A percentile compares a stretch with the other conserved stretches of the same genome.
phyloP scores from a whole-genome alignment of 2,888 invertebrate species.

The Tachina grossa region DNA sequence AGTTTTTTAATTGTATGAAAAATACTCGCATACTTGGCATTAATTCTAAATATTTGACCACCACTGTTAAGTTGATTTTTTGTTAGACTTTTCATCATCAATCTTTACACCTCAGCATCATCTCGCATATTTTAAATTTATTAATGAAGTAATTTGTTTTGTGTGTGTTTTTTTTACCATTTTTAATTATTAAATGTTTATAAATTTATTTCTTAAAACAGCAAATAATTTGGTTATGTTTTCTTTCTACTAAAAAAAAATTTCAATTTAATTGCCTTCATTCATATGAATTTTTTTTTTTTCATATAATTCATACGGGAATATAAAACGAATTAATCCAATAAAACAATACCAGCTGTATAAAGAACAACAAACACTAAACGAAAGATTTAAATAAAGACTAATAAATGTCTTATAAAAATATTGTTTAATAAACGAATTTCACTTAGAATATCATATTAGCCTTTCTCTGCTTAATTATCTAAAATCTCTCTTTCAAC shows the following conservation, averaged over 20 bases:
- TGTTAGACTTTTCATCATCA: too few species aligned
- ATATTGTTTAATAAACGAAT: background rate
- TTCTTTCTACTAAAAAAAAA: background rate
- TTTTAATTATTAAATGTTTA: conserved; percentile 15
- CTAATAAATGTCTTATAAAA: background rate
- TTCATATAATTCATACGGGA: conserved; percentile 14
- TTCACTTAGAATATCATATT: background rate
- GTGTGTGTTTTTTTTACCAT: background rate
- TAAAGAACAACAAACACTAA: background rate
- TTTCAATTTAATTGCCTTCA: conserved; percentile 7
- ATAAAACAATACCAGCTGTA: background rate
- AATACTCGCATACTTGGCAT: too few species aligned
- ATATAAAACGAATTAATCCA: background rate
- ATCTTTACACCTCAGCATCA: too few species aligned
- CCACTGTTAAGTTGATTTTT: too few species aligned
- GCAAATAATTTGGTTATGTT: background rate
- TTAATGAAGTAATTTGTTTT: background rate
- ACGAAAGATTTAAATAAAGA: background rate
- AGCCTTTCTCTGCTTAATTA: background rate
- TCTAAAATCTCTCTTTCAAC: conserved; percentile 10
- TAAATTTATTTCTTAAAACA: conserved; percentile 35
- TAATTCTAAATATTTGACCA: too few species aligned
- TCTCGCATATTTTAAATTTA: too few species aligned
- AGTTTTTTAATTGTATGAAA: too few species aligned
- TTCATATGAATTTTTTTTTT: background rate